phyloP scores from a whole-genome alignment of 2,113 vertebrate genomes.

The Lamprotornis superbus region DNA sequence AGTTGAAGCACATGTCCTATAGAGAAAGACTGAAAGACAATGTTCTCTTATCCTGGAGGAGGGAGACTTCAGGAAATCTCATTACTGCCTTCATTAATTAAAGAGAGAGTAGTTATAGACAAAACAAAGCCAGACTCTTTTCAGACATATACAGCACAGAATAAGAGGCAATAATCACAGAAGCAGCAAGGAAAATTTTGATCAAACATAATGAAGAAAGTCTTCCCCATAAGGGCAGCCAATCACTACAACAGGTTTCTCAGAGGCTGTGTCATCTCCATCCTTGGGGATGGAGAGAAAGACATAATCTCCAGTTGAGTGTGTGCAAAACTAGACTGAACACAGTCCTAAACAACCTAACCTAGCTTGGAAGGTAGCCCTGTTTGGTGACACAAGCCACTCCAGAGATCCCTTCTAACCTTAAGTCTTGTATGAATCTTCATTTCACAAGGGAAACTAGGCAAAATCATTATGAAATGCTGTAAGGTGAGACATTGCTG shows the following conservation, averaged over 20 bases:
- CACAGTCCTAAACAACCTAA: not conserved
- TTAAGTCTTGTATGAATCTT: not conserved
- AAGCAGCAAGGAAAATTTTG: not conserved
- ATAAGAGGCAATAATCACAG: not conserved
- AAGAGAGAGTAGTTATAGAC: not conserved
- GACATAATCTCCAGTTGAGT: no score
- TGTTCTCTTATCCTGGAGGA: not conserved
- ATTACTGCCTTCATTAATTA: not conserved
- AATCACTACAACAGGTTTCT: not conserved
- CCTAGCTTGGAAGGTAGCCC: not conserved
- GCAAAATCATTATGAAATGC: not conserved
- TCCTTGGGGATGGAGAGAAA: not conserved
- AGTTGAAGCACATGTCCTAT: not conserved
- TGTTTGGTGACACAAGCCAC: not conserved
- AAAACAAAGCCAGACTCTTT: not conserved
- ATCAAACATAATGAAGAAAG: not conserved
- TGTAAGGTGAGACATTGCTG: not conserved
- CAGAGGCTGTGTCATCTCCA: not conserved
- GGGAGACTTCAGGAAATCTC: not conserved
- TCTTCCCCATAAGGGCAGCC: not conserved
- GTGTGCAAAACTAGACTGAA: not conserved
- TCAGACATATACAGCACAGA: not conserved
- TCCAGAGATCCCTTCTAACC: not conserved
- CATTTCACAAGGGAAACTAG: not conserved
- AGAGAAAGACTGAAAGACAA: not conserved